A percentile compares a stretch with the other conserved stretches of the same genome.
Evolutionary conservation across 2,113 vertebrate genomes (phyloP).

Genomic region (Opisthocomus hoazin): DNA sequence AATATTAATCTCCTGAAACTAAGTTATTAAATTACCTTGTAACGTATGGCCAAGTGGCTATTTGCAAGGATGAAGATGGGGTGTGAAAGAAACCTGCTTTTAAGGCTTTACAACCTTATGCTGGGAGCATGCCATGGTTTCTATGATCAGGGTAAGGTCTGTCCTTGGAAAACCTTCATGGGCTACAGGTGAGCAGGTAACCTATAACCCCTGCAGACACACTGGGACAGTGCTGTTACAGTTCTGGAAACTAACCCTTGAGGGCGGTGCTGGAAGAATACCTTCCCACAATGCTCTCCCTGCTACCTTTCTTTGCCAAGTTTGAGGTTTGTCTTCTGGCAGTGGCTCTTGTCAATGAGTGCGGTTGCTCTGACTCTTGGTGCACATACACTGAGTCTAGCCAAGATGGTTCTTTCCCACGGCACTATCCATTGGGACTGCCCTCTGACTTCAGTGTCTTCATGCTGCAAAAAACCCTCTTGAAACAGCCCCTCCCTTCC

Average conservation of each 20-base stretch:
- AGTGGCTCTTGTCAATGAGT: background rate
- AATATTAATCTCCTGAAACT: conserved; percentile 14
- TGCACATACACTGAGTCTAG: rapidly evolving
- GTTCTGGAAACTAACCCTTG: background rate
- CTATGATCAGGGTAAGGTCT: background rate
- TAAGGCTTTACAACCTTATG: background rate
- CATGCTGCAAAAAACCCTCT: background rate
- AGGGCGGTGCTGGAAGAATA: background rate
- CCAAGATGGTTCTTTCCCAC: background rate
- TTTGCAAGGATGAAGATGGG: background rate
- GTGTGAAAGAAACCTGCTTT: background rate
- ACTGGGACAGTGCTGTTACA: background rate
- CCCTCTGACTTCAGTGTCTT: background rate
- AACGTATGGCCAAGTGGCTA: background rate
- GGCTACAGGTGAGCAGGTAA: background rate
- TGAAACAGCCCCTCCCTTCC: background rate
- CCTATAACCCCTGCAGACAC: background rate
- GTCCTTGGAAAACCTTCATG: background rate
- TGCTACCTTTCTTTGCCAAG: background rate
- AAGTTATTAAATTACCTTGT: background rate
- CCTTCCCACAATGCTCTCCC: background rate
- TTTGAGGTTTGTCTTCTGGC: background rate
- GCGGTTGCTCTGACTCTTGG: background rate
- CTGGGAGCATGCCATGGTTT: background rate
- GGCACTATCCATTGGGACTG: background rate